Evolutionary conservation across 2,888 invertebrate species (phyloP).

Genomic region (Polymixis lichenea): DNA sequence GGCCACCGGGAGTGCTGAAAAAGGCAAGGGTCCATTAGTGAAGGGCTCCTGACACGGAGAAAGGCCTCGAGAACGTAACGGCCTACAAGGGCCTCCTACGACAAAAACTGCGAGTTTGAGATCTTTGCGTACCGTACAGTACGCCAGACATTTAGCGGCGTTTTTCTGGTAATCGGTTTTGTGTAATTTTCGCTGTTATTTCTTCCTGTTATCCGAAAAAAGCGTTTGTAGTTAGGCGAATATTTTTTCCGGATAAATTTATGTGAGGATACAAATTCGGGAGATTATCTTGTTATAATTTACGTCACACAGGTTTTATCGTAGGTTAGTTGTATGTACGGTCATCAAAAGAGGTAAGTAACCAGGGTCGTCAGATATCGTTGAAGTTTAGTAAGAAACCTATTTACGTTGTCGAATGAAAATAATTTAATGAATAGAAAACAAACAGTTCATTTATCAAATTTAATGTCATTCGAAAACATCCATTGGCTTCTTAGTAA

Average conservation of each 20-base stretch:
- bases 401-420: no score
- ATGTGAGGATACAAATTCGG: background rate
- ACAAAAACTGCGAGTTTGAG: conserved; percentile 58
- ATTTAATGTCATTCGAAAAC: no score
- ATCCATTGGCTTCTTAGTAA: no score
- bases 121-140: conserved; percentile 38
- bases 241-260: background rate
- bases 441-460: no score
- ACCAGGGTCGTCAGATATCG: no score
- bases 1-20: conserved; percentile 71
- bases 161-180: conserved; percentile 59
- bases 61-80: conserved; percentile 73
- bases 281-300: background rate
- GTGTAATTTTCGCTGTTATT: conserved; percentile 31
- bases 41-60: conserved; percentile 77
- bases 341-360: no score
- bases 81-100: conserved; percentile 56
- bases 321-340: no score
- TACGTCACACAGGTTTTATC: background rate
- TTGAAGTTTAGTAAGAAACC: no score
- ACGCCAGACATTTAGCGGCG: conserved; percentile 44
- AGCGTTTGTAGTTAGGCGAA: background rate
- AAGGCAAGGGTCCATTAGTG: conserved; percentile 78
- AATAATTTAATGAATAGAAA: no score
- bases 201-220: conserved; percentile 35